Base-by-base conservation (phyloP, 2,888 invertebrate species). In the Agonopterix subpropinquella region DNA sequence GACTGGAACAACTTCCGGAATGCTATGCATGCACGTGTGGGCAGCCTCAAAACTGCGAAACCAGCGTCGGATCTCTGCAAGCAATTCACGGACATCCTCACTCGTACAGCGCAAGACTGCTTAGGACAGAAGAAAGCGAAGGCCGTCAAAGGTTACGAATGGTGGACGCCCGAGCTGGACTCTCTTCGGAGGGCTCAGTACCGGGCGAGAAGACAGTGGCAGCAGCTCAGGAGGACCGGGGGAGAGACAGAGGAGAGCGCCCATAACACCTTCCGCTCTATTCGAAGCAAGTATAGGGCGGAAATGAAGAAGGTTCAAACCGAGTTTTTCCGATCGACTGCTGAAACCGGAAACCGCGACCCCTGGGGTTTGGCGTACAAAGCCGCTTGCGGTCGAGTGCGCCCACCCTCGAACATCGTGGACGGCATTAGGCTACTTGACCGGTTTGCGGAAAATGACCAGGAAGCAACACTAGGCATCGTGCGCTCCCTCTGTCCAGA, bases 251-350 rank as follows among this genome's bases (percentile, higher is more conserved):
- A 28, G 28, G 28, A 28, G 8, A 11, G 18, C 18, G 18, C 18
- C 18, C 18, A 42, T 11, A 8, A 3, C 11, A 43, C n/a, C 0
- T 50, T 51, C n/a, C 48, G 45, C 8, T 4, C 1, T 9, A 28
- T 36, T 0, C 13, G 53, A 2, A 39, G 15, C 11, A 47, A n/a
- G 28, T 53, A 56, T 35, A 43, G 53, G 36, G 35, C 41, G 28
- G 18, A 28, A 28, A 28, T 28, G 28, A 28, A 28, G 28, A 5
- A 5, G 28, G 28, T 28, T 7, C 5, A 28, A 28, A 28, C 28
- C 5, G 28, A 28, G 28, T 28, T 28, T 5, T 28, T 28, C 28
- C 28, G 28, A 28, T 28, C 28, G 28, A 28, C 28, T 5, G 28
- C 28, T 28, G 28, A 28, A 28, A 7, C 28, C 7, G 28, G 28